Evolutionary conservation across 2,888 invertebrate species (phyloP).

Genomic region (Dendrolimus pini): DNA sequence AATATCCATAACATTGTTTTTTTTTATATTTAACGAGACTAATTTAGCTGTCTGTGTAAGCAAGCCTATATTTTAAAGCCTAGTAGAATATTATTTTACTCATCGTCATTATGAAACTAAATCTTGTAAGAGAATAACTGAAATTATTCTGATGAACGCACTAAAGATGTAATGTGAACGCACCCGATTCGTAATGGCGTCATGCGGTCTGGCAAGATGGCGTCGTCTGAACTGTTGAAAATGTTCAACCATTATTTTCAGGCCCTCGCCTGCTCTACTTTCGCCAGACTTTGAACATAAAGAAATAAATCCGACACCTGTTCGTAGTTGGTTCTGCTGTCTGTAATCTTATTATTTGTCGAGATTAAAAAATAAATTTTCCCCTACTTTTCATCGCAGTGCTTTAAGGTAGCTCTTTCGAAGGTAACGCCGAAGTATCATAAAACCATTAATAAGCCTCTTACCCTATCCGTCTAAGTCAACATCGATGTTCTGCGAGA

Average conservation of each 20-base stretch:
- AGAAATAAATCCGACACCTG: slow-evolving; percentile 13
- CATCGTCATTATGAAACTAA: slow-evolving; percentile 16
- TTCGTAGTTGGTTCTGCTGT: slow-evolving; percentile 1
- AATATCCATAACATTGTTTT: slow-evolving; percentile 1
- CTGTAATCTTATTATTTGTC: neutral
- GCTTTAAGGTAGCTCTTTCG: slow-evolving; percentile 27
- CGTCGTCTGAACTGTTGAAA: slow-evolving; percentile 38
- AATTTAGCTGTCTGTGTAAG: neutral
- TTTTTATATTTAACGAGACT: slow-evolving; percentile 3
- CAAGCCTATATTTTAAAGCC: neutral
- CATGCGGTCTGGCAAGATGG: slow-evolving; percentile 74
- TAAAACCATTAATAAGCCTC: slow-evolving; percentile 76
- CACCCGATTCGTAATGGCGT: slow-evolving; percentile 65
- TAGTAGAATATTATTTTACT: slow-evolving; percentile 11
- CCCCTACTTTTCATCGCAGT: slow-evolving; percentile 1
- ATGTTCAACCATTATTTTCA: slow-evolving; percentile 48
- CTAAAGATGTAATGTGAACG: slow-evolving; percentile 25
- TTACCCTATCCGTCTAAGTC: slow-evolving; percentile 76
- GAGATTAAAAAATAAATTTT: slow-evolving; percentile 1
- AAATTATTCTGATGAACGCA: slow-evolving; percentile 29
- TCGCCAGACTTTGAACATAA: slow-evolving; percentile 25
- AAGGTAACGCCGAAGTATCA: slow-evolving; percentile 57
- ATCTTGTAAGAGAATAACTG: slow-evolving; percentile 20
- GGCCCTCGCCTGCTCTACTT: slow-evolving; percentile 35
- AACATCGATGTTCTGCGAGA: slow-evolving; percentile 70